Evolutionary conservation across 2,797 vertebrate genomes (phyloP), one percentile per base, ranked within the genome.

Genomic region (Benthosema pterotum): DNA sequence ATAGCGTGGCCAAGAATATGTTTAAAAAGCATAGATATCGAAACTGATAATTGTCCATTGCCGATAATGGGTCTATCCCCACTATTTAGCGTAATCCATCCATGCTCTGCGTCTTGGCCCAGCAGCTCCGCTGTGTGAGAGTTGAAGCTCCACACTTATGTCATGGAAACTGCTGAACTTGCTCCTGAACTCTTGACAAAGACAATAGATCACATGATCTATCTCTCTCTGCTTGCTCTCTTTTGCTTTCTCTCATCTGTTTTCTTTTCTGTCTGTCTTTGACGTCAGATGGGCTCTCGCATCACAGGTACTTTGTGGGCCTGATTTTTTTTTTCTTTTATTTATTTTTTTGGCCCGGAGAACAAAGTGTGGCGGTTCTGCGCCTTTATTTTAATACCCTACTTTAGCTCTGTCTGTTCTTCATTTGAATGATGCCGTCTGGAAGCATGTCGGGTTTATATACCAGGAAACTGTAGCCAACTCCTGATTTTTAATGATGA

Each of bases 161-260:
- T 87, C 86, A 86, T 71, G 85, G 83, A 88, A 89, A 88, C 59
- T 75, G 38, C 18, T 82, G 82, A 84, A 82, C 79, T 62, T 16
- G 25, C 45, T 69, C 52, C 54, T 51, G 55, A 82, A 69, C 19
- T 16, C 56, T 25, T 60, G 78, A 70, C 71, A 83, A 72, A 82
- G 73, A 86, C 82, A 83, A 80, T 80, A 79, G 19, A 84, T 87
- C 76, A 69, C 50, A 72, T 56, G 45, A 19, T 49, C 16, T 63
- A 4, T 7, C 52, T 59, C 6, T n/a, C n/a, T n/a, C n/a, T n/a
- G n/a, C n/a, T 42, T 50, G 14, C 61, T 19, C 60, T 58, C 25
- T 45, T 38, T 61, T 32, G 16, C 4, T 42, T 47, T 53, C 28
- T 38, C 17, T 53, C 60, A 59, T 7, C 19, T 50, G 4, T 60